Evolutionary conservation across 2,113 vertebrate genomes (phyloP).

Genomic region (Dendrocopos noguchii): DNA sequence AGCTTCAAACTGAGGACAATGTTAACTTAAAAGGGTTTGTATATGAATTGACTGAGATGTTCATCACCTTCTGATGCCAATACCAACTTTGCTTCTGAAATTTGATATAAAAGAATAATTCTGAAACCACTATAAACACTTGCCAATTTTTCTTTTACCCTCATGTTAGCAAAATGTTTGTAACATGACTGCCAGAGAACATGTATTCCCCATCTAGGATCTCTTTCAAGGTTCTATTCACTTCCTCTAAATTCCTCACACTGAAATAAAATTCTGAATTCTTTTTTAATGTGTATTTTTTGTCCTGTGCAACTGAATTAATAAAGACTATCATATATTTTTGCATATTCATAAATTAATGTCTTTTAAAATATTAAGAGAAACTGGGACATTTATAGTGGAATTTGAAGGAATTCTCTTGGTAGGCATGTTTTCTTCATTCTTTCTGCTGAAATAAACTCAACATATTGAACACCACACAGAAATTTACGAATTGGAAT

Average conservation of each 20-base stretch:
- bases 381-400: not conserved
- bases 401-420: conserved; percentile 17
- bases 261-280: not conserved
- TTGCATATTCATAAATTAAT: not conserved
- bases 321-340: not conserved
- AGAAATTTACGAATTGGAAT: conserved; percentile 20
- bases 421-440: not conserved
- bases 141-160: not conserved
- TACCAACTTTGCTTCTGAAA: not conserved
- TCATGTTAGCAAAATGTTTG: not conserved
- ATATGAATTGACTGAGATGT: not conserved
- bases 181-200: not conserved
- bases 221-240: not conserved
- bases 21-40: not conserved
- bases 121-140: not conserved
- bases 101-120: not conserved
- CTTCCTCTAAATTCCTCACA: not conserved
- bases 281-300: not conserved
- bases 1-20: not conserved
- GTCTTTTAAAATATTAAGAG: not conserved
- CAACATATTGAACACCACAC: conserved; percentile 25
- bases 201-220: not conserved
- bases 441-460: conserved; percentile 29
- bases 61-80: not conserved
- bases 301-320: not conserved